Conservation (phyloP, 2,797 vertebrate genomes). For the Rhyacichthys aspro region DNA sequence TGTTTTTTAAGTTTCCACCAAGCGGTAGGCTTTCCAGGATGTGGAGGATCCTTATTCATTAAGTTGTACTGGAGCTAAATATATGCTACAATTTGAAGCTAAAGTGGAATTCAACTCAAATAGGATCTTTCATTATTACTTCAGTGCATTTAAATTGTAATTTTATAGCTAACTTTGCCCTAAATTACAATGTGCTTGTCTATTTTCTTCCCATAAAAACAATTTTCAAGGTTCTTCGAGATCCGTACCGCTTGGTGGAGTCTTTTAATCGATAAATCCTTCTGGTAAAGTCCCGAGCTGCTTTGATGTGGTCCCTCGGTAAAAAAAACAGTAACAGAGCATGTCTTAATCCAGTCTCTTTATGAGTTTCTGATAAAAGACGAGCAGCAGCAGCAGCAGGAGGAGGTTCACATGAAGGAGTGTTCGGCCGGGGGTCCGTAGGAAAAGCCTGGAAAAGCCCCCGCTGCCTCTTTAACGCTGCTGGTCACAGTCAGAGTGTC, state of each 20-base stretch:
- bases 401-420: constrained; percentile 70
- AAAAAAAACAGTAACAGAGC: constrained; percentile 6
- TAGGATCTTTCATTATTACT: no score
- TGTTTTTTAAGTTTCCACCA: not conserved
- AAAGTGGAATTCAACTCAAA: no score
- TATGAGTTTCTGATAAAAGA: no score
- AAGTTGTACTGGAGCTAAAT: no score
- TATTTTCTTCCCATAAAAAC: no score
- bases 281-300: not conserved
- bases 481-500: constrained; percentile 74
- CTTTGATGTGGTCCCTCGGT: constrained; percentile 31
- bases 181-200: no score
- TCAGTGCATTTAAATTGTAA: no score
- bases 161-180: no score
- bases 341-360: not conserved
- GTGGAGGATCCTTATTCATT: no score
- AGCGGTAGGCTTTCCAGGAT: no score
- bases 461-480: constrained; percentile 81
- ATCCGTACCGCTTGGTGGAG: not conserved
- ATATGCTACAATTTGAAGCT: no score
- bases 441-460: constrained; percentile 84
- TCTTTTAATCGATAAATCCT: not conserved
- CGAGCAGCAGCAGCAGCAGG: not conserved
- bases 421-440: constrained; percentile 75
- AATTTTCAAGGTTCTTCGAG: no score